These are phyloP conservation scores for Corythoichthys haematopterus DNA, from an alignment of 2,113 vertebrate genomes.

Conservation along the genomic window DNA sequence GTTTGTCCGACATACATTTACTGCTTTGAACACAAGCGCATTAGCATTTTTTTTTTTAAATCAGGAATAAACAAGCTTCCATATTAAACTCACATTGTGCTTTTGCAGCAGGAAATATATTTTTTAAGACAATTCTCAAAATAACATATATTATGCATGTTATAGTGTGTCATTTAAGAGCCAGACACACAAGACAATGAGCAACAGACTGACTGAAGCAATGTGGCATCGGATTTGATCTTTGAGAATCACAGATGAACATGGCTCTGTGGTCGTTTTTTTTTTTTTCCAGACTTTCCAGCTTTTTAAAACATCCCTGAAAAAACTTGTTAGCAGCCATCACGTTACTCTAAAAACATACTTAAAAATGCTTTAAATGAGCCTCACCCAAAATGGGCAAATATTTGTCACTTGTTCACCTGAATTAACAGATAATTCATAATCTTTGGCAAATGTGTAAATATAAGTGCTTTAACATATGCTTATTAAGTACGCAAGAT, in stretches of 20 bases:
- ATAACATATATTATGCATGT: constrained; percentile 10
- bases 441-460: constrained; percentile 46
- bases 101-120: constrained; percentile 34
- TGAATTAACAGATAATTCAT: constrained; percentile 6
- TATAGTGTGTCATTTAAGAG: constrained; percentile 18
- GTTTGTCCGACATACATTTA: constrained; percentile 21
- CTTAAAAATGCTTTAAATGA: neutral
- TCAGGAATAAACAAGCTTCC: constrained; percentile 25
- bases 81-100: constrained; percentile 30
- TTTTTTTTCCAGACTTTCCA: constrained; percentile 4
- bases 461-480: constrained; percentile 5
- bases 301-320: constrained; percentile 12
- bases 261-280: neutral
- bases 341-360: neutral
- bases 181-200: constrained; percentile 7
- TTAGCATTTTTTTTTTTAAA: constrained; percentile 14
- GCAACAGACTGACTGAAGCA: neutral
- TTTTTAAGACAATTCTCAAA: constrained; percentile 15
- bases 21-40: constrained; percentile 16
- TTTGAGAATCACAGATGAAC: constrained; percentile 16
- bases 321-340: constrained; percentile 26
- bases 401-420: neutral
- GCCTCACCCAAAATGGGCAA: neutral
- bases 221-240: constrained; percentile 16
- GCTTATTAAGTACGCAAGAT: neutral